These are phyloP conservation scores for Polydrusus pterygomalis DNA, from an alignment of 2,888 invertebrate species.

Conservation along the genomic window DNA sequence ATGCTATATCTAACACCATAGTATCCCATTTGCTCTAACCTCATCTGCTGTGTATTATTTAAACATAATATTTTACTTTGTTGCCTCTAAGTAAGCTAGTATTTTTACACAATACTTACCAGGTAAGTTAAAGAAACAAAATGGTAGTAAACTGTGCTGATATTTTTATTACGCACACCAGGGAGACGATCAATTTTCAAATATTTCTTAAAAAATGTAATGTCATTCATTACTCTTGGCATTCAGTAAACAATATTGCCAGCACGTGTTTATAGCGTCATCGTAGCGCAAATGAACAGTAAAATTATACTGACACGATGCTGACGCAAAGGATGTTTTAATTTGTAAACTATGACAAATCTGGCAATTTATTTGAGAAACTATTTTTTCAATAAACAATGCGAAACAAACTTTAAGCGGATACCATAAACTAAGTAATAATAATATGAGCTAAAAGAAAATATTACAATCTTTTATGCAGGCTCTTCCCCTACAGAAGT, in stretches of 20 bases:
- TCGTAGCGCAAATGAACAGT: not conserved
- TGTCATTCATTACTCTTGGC: not conserved
- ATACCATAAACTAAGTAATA: no score
- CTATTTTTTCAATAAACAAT: not conserved
- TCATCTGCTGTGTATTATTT: no score
- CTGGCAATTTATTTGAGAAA: not conserved
- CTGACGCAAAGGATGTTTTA: not conserved
- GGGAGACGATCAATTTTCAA: not conserved
- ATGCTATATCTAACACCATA: no score
- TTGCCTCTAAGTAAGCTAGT: no score
- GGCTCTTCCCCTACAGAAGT: no score
- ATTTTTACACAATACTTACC: no score
- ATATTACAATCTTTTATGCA: no score
- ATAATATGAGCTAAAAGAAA: no score
- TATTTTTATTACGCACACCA: not conserved
- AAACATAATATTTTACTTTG: no score
- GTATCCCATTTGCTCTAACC: no score
- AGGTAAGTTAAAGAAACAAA: no score
- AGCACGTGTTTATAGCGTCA: not conserved
- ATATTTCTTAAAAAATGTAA: not conserved
- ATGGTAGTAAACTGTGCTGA: no score
- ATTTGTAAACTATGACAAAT: not conserved
- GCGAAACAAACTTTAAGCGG: not conserved
- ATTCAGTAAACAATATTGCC: not conserved
- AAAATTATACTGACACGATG: not conserved